Evolutionary conservation across 2,113 vertebrate species (phyloP), one percentile per base, ranked within the genome.

Genomic region (Panthera leo): DNA sequence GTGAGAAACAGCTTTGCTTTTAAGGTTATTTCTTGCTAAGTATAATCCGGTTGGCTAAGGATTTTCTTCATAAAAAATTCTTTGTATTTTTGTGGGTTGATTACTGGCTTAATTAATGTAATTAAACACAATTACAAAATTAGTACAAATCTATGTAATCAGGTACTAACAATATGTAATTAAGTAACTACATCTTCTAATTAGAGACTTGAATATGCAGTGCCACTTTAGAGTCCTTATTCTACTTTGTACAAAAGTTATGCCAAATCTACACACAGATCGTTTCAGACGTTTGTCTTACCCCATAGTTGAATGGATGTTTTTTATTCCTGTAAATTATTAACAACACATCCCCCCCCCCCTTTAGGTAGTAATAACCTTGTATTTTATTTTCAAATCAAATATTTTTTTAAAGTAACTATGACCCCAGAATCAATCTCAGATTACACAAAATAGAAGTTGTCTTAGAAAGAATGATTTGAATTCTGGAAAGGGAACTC

Each of bases 51-150:
- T 94, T 98, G 97, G 65, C 95, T 96, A 86, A 92, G 89, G 89
- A 63, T 85, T 98, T 98, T 98, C 61, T 98, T 98, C 96, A 90
- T 48, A 31, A 76, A 96, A 95, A 98, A 98, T 97, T 97, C 82
- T 96, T 98, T 98, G 94, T 95, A 95, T 86, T 97, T 98, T 96
- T 55, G 34, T 95, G 93, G 70, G 96, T 88, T 98, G 95, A 98
- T 98, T 98, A 98, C 97, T 97, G 98, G 97, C 92, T 95, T 96
- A 98, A 98, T 98, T 98, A 98, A 97, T 94, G 68, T 98, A 98
- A 99, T 99, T 98, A 99, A 98, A 73, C 97, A 97, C 95, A 98
- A 98, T 98, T 98, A 98, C 97, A 98, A 98, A 98, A 98, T 98
- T 98, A 96, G 97, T 98, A 34, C 63, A 98, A 98, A 98, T 98